Base-by-base conservation (phyloP, 2,888 invertebrate species). In the Pollenia griseotomentosa region DNA sequence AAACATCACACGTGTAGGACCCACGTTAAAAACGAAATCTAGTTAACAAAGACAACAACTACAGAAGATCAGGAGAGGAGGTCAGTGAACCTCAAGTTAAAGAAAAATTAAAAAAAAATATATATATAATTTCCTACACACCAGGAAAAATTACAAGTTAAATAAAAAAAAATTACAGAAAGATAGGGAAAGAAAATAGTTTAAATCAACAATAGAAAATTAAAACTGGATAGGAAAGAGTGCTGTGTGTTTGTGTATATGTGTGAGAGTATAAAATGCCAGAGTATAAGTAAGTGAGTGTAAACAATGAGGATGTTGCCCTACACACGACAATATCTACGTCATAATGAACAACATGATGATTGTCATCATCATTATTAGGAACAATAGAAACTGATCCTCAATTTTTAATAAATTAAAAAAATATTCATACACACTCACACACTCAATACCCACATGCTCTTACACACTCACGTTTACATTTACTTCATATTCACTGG, bases 221-320 rank as follows among this genome's bases (percentile, higher is more conserved):
- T 16, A 65, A 83, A 79, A 79, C 82, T 83, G 74, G 68, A 86
- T 85, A 85, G 83, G 66, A 59, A 74, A 40, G 48, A 66, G 46
- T 40, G 40, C 8, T 33, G 40, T 42, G 23, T 51, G 51, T 59
- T 16, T 40, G 73, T 48, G 75, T 70, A 12, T 8, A 33, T 19
- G 57, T 48, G 77, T 57, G 33, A 33, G 33, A 33, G 33, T 33
- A 33, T 33, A 33, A 33, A 33, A 61, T 51, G 46, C 12, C 7
- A 57, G 10, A 53, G 59, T 59, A 16, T 66, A 4, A 5, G 53
- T 66, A n/a, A 46, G 42, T 16, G 59, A 19, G 51, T 61, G 70
- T 85, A 75, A 75, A 85, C 80, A 75, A 80, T 61, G 80, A 74
- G 80, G 74, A 74, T 81, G 85, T 81, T 85, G 85, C 85, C 85